Percentiles rank a stretch among this genome's conserved stretches.
phyloP scores from a whole-genome alignment of 2,113 vertebrate species.

The Paratilapia polleni region DNA sequence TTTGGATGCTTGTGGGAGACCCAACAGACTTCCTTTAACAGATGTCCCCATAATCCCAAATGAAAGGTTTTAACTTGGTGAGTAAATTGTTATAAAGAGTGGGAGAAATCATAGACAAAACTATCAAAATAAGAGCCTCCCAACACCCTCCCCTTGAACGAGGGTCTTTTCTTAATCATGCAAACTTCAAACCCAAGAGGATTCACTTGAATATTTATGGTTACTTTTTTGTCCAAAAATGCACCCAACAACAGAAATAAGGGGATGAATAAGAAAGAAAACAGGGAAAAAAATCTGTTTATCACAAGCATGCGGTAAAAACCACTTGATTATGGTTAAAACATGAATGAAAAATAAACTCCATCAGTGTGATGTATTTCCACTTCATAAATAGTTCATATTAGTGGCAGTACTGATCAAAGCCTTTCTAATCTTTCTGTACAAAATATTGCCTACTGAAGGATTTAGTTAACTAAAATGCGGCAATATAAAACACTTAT shows the following conservation, averaged over 20 bases:
- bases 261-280: not conserved
- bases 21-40: not conserved
- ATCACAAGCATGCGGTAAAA: not conserved
- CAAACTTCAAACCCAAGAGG: not conserved
- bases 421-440: too few species aligned
- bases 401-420: too few species aligned
- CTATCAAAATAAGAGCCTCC: not conserved
- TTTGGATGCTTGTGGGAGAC: not conserved
- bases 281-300: not conserved
- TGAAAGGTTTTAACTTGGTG: not conserved
- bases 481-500: too few species aligned
- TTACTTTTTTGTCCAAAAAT: not conserved
- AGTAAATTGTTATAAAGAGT: not conserved
- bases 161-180: not conserved
- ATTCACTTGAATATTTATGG: accelerated
- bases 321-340: accelerated
- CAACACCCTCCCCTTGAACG: not conserved
- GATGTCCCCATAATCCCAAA: not conserved
- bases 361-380: not conserved
- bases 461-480: too few species aligned
- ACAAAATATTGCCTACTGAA: too few species aligned
- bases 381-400: not conserved
- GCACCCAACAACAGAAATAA: not conserved
- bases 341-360: not conserved
- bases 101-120: not conserved